These are phyloP conservation scores for Orius laevigatus DNA, from an alignment of 1,140 invertebrate genomes.

Conservation along the genomic window DNA sequence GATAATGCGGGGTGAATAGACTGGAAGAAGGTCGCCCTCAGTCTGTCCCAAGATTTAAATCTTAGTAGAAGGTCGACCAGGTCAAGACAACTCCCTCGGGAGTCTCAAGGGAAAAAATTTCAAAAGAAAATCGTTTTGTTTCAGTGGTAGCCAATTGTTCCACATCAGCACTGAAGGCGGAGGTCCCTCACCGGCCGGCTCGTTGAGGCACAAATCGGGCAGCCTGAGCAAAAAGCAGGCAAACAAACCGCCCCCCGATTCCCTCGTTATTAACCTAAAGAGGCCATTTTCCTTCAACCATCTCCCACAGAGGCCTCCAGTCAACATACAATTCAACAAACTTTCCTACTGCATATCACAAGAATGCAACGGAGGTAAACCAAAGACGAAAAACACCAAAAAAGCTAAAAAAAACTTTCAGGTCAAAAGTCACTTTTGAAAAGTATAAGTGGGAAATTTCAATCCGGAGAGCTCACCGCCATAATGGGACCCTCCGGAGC, in stretches of 20 bases:
- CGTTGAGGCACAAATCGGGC: slow-evolving; percentile 7
- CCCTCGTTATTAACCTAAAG: slow-evolving; percentile 15
- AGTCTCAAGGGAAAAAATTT: too few relatives aligned
- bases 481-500: slow-evolving; percentile 75
- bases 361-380: slow-evolving; percentile 30
- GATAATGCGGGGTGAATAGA: too few relatives aligned
- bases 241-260: slow-evolving; percentile 4
- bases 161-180: slow-evolving; percentile 6
- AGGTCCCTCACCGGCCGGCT: background rate
- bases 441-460: slow-evolving; percentile 45
- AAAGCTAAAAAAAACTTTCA: slow-evolving; percentile 26
- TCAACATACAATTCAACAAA: slow-evolving; percentile 34
- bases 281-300: slow-evolving; percentile 24
- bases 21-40: too few relatives aligned
- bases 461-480: slow-evolving; percentile 53
- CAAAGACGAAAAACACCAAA: slow-evolving; percentile 23
- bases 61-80: too few relatives aligned
- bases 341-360: slow-evolving; percentile 33
- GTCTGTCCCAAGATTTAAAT: too few relatives aligned
- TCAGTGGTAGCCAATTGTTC: slow-evolving; percentile 7
- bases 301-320: slow-evolving; percentile 30
- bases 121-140: background rate
- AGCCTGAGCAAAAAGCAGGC: slow-evolving; percentile 12
- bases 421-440: slow-evolving; percentile 48
- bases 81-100: too few relatives aligned